Base-by-base conservation (phyloP, 2,888 invertebrate species). In the Alloscopus bannaensis region DNA sequence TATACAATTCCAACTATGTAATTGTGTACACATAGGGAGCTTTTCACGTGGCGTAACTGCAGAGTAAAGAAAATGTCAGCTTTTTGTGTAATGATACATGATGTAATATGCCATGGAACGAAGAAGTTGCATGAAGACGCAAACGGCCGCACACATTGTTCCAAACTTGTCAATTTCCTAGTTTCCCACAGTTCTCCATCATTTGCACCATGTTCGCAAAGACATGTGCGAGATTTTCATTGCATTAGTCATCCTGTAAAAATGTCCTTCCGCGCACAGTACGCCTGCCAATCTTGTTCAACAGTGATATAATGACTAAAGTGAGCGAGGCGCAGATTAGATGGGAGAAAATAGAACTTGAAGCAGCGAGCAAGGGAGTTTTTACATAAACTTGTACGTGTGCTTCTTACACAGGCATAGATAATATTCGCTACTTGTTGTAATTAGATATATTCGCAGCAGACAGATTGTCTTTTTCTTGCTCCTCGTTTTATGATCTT, bases 121-220 rank as follows among this genome's bases (percentile, higher is more conserved):
- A n/a, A n/a, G n/a, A n/a, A n/a, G 36, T 36, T 36, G 3, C 57
- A 57, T 20, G 16, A 31, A 57, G 42, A 72, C 62, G 42, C 40
- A 45, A 72, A 72, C 62, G 72, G 64, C 72, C 72, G 64, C 72
- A 64, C 72, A 72, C 64, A 64, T 36, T 26, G 22, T 40, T 52
- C 52, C 8, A 52, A 31, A 66, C 13, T 29, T 1, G 16, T 57
- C 22, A 16, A 50, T 40, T 50, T 20, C 52, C n/a, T n/a, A n/a
- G n/a, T 57, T 52, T 52, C 52, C 26, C 28, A 71, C 40, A 40
- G 45, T 26, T 52, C 22, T 29, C 40, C 24, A 52, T 42, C 45
- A 28, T 26, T 18, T n/a, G 28, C 73, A 57, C 65, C 52, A 45
- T 57, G 65, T n/a, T n/a, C n/a, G n/a, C 45, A 64, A 52, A 26